phyloP scores from a whole-genome alignment of 2,797 vertebrate species.

The Chiropotes sagulatus region DNA sequence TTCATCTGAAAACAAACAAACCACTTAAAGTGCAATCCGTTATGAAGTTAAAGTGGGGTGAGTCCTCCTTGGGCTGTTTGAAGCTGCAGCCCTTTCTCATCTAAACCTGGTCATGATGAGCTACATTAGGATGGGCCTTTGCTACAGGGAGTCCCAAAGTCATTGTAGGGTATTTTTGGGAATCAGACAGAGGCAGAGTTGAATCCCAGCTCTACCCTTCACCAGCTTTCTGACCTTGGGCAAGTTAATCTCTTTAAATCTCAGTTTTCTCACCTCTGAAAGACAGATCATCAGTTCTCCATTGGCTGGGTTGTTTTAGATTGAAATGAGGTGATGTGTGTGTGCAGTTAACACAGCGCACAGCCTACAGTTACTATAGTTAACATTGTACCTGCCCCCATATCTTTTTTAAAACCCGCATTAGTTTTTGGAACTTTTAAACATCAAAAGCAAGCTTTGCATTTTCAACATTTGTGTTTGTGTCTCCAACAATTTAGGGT shows the following conservation, averaged over 20 bases:
- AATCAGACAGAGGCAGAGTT: neutral
- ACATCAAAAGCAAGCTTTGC: slow-evolving; percentile 12
- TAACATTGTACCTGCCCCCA: neutral
- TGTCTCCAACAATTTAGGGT: neutral
- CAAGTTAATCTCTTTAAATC: neutral
- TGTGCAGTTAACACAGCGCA: neutral
- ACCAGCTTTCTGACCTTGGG: neutral
- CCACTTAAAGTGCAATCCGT: neutral
- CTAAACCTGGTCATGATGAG: neutral
- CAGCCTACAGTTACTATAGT: neutral
- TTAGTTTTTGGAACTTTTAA: neutral
- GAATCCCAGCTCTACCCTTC: neutral
- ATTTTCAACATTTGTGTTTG: neutral
- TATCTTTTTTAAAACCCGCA: neutral
- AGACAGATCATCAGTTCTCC: neutral
- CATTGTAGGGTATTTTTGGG: neutral
- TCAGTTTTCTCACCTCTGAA: neutral
- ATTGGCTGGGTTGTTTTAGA: neutral
- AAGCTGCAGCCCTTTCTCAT: neutral
- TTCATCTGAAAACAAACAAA: neutral
- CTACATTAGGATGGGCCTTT: neutral
- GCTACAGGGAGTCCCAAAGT: neutral
- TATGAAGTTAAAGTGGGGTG: neutral
- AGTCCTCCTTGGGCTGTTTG: neutral
- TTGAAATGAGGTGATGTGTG: neutral